Evolutionary conservation across 1,140 invertebrate species (phyloP), one percentile per base, ranked within the genome.

Genomic region (Aphaenogaster ashmeadi): DNA sequence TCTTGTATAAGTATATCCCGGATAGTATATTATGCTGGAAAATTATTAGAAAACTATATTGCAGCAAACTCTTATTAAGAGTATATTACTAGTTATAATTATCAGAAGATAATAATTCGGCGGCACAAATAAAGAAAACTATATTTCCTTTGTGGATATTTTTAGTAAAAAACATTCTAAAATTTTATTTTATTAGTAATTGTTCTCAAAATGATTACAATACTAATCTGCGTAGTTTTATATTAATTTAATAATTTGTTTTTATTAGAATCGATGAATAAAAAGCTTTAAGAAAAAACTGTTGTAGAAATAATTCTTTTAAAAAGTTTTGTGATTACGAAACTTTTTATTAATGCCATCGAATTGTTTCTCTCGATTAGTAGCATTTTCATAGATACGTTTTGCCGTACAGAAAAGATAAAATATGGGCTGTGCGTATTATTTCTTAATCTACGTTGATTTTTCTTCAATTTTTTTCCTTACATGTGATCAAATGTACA

Each of bases 351-450:
- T 18, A n/a, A 1, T 77, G 18, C 74, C 8, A 41, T 54, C 8
- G 11, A 78, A 80, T 80, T 67, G 33, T 52, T 79, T 13, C 27
- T 13, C 27, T 47, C 27, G 9, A 41, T 80, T 54, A 69, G 8
- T 41, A 15, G 13, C 15, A 44, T 56, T 71, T 71, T 71, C 15
- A 81, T 81, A 11, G 3, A 56, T 81, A 33, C 15, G 7, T 56
- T 41, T 56, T 41, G 64, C 50, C 78, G 78, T 71, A 71, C 64
- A 71, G 38, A 81, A 36, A 71, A 71, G 15, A 81, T 44, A 11
- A 71, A 71, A 71, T 44, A 56, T 81, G 13, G 78, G 18, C 79
- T 81, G 64, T 81, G 79, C 66, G 52, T 71, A 81, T 47, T 47
- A 21, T 69, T 41, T 44, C 56, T 69, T 54, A 33, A 81, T 41